Percentiles rank a stretch among this genome's conserved stretches.
Conservation (phyloP, 2,888 invertebrate species). For the Cylindroiulus punctatus region DNA sequence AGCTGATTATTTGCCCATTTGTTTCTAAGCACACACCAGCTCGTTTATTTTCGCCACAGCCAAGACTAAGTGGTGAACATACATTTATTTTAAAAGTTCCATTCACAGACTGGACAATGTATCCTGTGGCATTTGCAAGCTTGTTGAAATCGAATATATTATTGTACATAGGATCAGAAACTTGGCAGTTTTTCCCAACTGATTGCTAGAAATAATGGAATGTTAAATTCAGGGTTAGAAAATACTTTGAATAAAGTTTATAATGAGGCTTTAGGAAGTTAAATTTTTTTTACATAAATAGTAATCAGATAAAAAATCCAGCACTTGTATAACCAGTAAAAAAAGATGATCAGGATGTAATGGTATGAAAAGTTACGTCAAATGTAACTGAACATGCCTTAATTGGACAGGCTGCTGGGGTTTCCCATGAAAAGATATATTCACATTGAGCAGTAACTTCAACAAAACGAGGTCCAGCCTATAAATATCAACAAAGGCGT, state of each 20-base stretch:
- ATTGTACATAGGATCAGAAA: conserved; percentile 54
- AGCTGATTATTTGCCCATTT: conserved; percentile 24
- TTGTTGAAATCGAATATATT: conserved; percentile 52
- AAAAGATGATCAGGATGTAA: not conserved
- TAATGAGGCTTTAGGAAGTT: no score
- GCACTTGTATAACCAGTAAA: not conserved
- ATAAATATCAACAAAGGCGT: not conserved
- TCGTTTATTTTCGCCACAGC: conserved; percentile 44
- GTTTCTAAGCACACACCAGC: conserved; percentile 56
- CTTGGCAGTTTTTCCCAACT: conserved; percentile 53
- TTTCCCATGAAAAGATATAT: conserved; percentile 54
- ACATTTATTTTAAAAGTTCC: conserved; percentile 51
- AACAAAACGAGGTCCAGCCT: conserved; percentile 54
- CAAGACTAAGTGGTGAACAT: conserved; percentile 49
- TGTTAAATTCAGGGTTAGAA: no score
- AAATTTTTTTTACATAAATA: no score
- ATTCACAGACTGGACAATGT: not conserved
- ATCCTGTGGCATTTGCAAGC: conserved; percentile 52
- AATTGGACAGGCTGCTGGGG: conserved; percentile 56
- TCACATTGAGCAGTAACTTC: conserved; percentile 56
- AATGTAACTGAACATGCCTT: not conserved
- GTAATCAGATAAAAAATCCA: no score
- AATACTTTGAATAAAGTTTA: no score
- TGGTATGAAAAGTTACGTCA: no score
- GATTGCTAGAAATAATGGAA: conserved; percentile 45